A percentile compares a stretch with the other conserved stretches of the same genome.
These are phyloP conservation scores for Geophilus truncorum DNA, from an alignment of 2,888 invertebrate genomes.

Conservation along the genomic window DNA sequence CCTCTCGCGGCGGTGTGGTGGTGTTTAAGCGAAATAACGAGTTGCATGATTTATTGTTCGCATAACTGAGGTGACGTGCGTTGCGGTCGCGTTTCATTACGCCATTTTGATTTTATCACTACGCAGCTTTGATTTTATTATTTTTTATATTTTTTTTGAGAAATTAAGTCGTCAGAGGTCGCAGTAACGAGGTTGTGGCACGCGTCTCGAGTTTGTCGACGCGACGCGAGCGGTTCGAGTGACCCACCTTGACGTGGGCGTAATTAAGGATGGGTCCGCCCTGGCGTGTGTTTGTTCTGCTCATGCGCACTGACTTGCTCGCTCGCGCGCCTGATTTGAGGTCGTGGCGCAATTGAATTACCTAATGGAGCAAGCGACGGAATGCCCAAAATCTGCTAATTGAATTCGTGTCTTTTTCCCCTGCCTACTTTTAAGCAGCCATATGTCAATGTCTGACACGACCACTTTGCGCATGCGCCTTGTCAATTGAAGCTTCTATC, in stretches of 20 bases:
- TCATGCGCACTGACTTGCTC: background rate
- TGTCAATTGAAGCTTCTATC: background rate
- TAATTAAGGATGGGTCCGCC: constrained; percentile 12
- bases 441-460: background rate
- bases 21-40: background rate
- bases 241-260: background rate
- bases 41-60: background rate
- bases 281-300: background rate
- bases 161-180: background rate
- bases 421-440: constrained; percentile 20
- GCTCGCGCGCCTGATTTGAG: constrained; percentile 31
- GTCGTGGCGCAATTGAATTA: constrained; percentile 31
- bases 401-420: constrained; percentile 29
- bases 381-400: constrained; percentile 29
- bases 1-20: background rate
- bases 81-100: constrained; percentile 1
- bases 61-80: constrained; percentile 1
- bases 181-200: background rate
- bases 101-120: background rate
- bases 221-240: background rate
- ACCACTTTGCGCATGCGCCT: background rate
- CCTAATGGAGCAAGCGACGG: constrained; percentile 31
- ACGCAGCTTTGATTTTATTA: background rate
- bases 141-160: no score
- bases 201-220: background rate